Conservation (phyloP, 2,113 vertebrate genomes). For the Pomatostomus ruficeps region DNA sequence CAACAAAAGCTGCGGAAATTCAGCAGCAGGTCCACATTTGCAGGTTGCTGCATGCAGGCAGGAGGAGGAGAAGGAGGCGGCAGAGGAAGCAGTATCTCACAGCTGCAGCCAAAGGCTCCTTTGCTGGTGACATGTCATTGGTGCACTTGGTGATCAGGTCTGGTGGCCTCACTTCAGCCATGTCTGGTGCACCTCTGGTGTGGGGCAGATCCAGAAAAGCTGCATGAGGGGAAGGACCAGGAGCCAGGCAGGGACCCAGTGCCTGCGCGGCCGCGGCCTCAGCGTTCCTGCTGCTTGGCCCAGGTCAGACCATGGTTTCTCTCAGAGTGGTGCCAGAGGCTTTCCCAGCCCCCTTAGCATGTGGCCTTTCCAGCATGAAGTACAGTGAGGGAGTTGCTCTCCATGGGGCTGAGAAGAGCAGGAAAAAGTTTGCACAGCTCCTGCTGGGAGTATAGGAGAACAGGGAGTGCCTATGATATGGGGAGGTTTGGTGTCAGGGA, state of each 20-base stretch:
- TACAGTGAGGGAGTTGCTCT: accelerated
- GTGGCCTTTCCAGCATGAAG: not conserved
- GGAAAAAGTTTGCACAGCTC: not conserved
- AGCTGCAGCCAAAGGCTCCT: not conserved
- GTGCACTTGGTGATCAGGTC: not conserved
- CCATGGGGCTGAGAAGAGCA: not conserved
- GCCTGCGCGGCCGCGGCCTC: accelerated
- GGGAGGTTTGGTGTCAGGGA: not conserved
- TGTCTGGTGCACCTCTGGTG: not conserved
- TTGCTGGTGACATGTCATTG: accelerated
- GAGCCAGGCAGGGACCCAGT: accelerated
- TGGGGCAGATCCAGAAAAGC: not conserved
- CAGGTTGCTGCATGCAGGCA: not conserved
- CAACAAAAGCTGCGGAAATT: not conserved
- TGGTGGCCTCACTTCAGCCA: not conserved
- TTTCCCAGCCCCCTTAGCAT: not conserved
- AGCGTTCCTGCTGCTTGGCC: not conserved
- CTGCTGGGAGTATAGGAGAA: not conserved
- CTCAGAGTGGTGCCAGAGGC: not conserved
- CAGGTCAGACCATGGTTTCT: not conserved
- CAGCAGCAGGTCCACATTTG: not conserved
- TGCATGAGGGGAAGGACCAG: accelerated
- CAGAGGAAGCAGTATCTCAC: not conserved
- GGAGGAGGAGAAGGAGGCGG: not conserved
- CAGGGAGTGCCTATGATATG: accelerated